These are phyloP conservation scores for Lycodopsis pacificus DNA, from an alignment of 2,797 vertebrate genomes.

Conservation along the genomic window DNA sequence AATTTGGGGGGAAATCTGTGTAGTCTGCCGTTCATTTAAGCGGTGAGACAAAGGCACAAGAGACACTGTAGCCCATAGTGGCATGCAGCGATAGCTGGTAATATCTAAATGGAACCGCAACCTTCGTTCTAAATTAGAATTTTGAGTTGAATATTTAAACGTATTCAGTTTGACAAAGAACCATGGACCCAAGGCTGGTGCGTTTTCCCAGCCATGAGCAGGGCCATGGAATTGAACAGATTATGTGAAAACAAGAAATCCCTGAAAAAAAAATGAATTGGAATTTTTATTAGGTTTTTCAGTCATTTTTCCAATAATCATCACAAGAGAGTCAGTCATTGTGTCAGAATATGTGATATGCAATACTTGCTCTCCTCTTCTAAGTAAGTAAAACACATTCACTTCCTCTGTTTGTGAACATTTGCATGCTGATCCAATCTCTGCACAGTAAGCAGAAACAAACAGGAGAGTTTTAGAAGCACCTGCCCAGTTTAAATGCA, in stretches of 20 bases:
- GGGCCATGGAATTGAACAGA: not conserved
- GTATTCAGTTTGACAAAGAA: not conserved
- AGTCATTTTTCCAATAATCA: not conserved
- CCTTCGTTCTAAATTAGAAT: not conserved
- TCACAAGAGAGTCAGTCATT: not conserved
- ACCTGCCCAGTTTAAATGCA: not conserved
- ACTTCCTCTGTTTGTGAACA: not conserved
- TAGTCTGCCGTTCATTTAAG: not conserved
- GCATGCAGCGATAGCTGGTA: not conserved
- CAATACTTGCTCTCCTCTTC: not conserved
- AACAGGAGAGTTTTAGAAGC: slow-evolving; percentile 1
- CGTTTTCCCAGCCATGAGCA: not conserved
- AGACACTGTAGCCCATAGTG: not conserved
- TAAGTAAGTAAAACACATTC: not conserved
- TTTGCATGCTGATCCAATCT: slow-evolving; percentile 23
- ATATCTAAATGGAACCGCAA: not conserved
- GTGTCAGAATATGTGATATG: not conserved
- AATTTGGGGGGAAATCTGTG: not conserved
- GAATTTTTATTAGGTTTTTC: slow-evolving; percentile 3
- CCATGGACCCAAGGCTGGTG: not conserved
- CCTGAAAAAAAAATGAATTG: not conserved
- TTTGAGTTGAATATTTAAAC: not conserved
- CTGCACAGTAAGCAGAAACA: not conserved
- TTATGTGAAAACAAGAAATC: not conserved
- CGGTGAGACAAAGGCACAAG: not conserved